A percentile compares a stretch with the other conserved stretches of the same genome.
Conservation (phyloP, 2,797 vertebrate genomes). For the Scleropages formosus region DNA sequence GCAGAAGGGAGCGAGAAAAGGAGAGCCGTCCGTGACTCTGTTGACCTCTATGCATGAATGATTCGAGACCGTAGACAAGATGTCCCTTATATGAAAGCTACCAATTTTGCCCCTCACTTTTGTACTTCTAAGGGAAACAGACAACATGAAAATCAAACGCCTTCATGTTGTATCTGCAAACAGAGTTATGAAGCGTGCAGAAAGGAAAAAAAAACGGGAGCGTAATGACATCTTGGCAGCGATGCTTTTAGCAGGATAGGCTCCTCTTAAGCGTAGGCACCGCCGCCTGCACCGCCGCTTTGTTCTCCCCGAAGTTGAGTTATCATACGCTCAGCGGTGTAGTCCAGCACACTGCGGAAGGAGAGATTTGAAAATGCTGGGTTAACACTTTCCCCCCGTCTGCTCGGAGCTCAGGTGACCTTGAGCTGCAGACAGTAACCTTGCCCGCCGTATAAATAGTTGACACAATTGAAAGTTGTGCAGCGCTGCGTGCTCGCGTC, state of each 20-base stretch:
- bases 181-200: constrained; percentile 54
- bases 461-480: background rate
- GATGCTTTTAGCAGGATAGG: constrained; percentile 42
- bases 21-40: constrained; percentile 53
- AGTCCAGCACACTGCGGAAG: no score
- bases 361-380: no score
- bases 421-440: background rate
- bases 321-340: background rate
- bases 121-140: constrained; percentile 55
- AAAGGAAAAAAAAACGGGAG: constrained; percentile 17
- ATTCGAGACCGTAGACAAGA: constrained; percentile 73
- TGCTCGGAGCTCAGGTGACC: background rate
- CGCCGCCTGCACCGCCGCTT: no score
- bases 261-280: constrained; percentile 9
- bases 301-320: background rate
- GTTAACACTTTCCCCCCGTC: background rate
- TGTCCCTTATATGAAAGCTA: constrained; percentile 69
- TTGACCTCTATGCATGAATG: constrained; percentile 72
- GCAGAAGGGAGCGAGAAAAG: constrained; percentile 47
- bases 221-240: constrained; percentile 59
- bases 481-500: background rate
- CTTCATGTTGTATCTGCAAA: constrained; percentile 52
- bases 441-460: background rate
- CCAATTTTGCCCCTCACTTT: constrained; percentile 72
- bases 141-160: constrained; percentile 58